Percentiles rank a stretch among this genome's conserved stretches.
phyloP scores from a whole-genome alignment of 1,140 invertebrate genomes.

The Drosophila suzukii region DNA sequence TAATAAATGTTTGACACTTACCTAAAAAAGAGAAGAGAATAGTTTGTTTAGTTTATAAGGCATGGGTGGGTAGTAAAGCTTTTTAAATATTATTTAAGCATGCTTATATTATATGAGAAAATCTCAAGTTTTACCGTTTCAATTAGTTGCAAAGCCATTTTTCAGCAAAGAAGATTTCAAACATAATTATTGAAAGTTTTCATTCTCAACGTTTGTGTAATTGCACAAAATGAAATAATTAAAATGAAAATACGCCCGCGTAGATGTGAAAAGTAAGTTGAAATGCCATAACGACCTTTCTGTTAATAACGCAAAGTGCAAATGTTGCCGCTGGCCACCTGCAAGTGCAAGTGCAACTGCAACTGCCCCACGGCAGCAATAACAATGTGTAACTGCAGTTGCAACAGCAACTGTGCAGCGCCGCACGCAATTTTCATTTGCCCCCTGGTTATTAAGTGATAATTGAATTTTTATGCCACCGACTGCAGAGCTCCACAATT shows the following conservation, averaged over 20 bases:
- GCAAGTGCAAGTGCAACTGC: slow-evolving; percentile 30
- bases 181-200: slow-evolving; percentile 37
- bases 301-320: slow-evolving; percentile 81
- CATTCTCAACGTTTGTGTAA: slow-evolving; percentile 55
- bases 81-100: slow-evolving; percentile 22
- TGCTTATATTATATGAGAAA: slow-evolving; percentile 14
- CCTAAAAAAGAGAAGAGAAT: slow-evolving; percentile 47
- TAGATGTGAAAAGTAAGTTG: slow-evolving; percentile 67
- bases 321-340: slow-evolving; percentile 51
- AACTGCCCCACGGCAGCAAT: slow-evolving; percentile 32
- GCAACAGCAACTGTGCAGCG: slow-evolving; percentile 38
- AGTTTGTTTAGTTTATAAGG: slow-evolving; percentile 13
- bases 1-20: slow-evolving; percentile 50
- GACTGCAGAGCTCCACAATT: slow-evolving; percentile 36
- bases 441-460: slow-evolving; percentile 75
- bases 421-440: slow-evolving; percentile 69
- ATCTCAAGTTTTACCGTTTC: slow-evolving; percentile 44
- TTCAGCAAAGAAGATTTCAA: slow-evolving; percentile 50
- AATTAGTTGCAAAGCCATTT: slow-evolving; percentile 54
- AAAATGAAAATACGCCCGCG: slow-evolving; percentile 52
- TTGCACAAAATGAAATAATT: slow-evolving; percentile 77
- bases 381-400: slow-evolving; percentile 34
- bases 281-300: slow-evolving; percentile 75
- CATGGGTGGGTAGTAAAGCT: not conserved
- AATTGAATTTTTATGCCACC: slow-evolving; percentile 78